Base-by-base conservation (phyloP, 2,888 invertebrate species). In the Linnaemya vulpina region DNA sequence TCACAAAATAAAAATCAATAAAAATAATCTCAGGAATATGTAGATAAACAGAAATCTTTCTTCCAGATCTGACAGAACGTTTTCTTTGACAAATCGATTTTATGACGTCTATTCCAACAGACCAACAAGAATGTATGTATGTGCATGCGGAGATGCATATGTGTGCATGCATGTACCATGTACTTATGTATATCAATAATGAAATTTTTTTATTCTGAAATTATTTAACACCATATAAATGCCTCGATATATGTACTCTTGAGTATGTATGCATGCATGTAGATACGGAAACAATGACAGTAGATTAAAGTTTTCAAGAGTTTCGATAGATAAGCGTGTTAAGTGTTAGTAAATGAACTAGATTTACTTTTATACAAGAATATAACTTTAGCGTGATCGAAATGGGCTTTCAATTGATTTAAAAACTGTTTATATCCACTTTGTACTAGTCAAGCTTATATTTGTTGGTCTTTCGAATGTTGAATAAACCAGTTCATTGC, bases 11-110 rank as follows among this genome's bases (percentile, higher is more conserved):
- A n/a, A 53, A 58, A 51, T 60, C 38, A 20, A 51, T 20, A 25
- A 25, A 30, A 68, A 51, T 78, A 53, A 60, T 78, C 38, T 22
- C 15, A 40, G n/a, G 38, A 22, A 13, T 58, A 10, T 58, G 30
- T 30, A 30, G 17, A 60, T 15, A 49, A 77, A 78, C 30, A 71
- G 53, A 55, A 80, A 80, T 75, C 53, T 62, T 49, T 10, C 58
- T 30, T 38, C 40, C 11, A 62, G n/a, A 43, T 63, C 22, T 17
- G 22, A 10, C 30, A 63, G 62, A 75, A 75, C 53, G 43, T 75
- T 43, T 55, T 20, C 62, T 70, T 43, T 68, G 49, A 30, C 67
- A 81, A 62, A 35, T 30, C 17, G 35, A 11, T 70, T 68, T 74
- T 65, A 38, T 73, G 63, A 43, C 43, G 40, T 40, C 15, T 20